These are phyloP conservation scores for Gymnocypris eckloni DNA, from an alignment of 2,797 vertebrate genomes.

Conservation along the genomic window DNA sequence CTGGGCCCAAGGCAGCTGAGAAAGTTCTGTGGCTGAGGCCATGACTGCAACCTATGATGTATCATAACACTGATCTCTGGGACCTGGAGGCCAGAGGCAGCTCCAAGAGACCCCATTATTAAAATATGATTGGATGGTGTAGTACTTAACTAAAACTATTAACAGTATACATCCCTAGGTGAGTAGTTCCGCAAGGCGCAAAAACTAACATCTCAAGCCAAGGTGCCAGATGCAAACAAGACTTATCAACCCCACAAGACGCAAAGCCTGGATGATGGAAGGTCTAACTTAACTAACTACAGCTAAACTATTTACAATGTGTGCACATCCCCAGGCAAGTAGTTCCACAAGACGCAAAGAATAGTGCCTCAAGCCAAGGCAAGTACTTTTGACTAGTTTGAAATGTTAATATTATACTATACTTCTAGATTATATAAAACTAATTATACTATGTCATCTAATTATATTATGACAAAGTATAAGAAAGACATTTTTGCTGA, in stretches of 20 bases:
- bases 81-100: not conserved
- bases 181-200: not conserved
- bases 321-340: not conserved
- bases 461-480: not conserved
- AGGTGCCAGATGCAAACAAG: not conserved
- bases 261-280: not conserved
- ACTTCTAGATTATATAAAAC: no score
- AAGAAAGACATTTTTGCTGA: not conserved
- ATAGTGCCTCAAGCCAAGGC: not conserved
- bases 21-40: not conserved
- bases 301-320: not conserved
- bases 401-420: no score
- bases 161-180: not conserved
- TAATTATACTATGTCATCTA: no score
- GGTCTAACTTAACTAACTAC: not conserved
- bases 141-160: not conserved
- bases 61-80: not conserved
- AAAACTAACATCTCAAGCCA: not conserved
- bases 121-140: not conserved
- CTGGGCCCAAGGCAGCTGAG: not conserved
- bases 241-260: not conserved
- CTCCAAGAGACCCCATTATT: not conserved
- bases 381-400: not conserved
- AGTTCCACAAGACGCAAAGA: not conserved
- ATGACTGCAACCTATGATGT: not conserved